Base-by-base conservation (phyloP, 2,888 invertebrate genomes). In the Nasonovia ribisnigri region DNA sequence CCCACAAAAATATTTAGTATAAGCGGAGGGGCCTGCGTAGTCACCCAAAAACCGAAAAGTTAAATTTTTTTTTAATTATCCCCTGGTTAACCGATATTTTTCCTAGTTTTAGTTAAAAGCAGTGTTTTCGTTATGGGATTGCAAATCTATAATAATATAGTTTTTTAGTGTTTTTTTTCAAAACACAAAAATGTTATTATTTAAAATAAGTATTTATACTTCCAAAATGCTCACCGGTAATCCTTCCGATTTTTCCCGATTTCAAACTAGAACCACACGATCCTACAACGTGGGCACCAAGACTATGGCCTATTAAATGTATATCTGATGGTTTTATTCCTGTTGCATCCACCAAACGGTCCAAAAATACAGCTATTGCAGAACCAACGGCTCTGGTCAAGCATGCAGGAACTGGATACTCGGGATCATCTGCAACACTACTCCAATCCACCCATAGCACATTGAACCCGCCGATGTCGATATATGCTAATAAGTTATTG, bases 391-490 rank as follows among this genome's bases (percentile, higher is more conserved):
- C 48, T 13, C 13, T 42, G 36, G 94, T 94, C 16, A 87, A 42
- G 51, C 16, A 26, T 11, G 94, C 94, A 3, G 94, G 87, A 3
- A 92, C 67, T 1, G 95, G 95, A 94, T 95, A 95, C 16, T 94
- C 94, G 16, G 94, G 94, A 36, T 94, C 94, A 13, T 94, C 87
- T 3, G 95, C 95, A 29, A 95, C 93, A 6, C 94, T 91, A 24
- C 95, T 95, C 96, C 96, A 97, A 95, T 96, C 96, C 4, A 96
- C 95, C 20, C 95, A 95, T 54, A 97, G 95, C 4, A 96, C 95
- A 94, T 96, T 96, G 94, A 95, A 96, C 94, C 96, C 95, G 1
- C 95, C 96, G 24, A 94, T 95, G 29, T 94, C 95, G 46, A 96
- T 95, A 94, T 96, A 96, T 94, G 96, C 96, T 57, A 88, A 54